A percentile compares a stretch with the other conserved stretches of the same genome.
Evolutionary conservation across 2,888 invertebrate genomes (phyloP).

Genomic region (Ischnus inquisitorius): DNA sequence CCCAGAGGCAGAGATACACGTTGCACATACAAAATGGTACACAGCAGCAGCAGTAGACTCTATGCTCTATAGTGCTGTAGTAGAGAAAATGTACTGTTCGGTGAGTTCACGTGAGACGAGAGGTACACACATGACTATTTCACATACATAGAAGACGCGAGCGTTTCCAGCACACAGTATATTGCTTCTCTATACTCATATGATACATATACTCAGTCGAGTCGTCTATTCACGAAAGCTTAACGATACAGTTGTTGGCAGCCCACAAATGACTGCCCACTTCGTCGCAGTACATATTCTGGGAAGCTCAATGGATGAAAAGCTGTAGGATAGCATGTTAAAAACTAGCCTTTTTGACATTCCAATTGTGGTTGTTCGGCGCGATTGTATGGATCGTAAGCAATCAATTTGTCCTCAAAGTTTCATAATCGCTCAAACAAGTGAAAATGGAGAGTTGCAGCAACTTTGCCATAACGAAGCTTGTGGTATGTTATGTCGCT

Average conservation of each 20-base stretch:
- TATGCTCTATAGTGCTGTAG: not conserved
- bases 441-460: not conserved
- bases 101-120: conserved; percentile 3
- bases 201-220: not conserved
- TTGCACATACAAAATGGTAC: conserved; percentile 25
- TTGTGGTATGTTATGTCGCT: not conserved
- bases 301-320: not conserved
- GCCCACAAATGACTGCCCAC: conserved; percentile 2
- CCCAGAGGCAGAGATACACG: conserved; percentile 46
- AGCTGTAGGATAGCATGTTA: not conserved
- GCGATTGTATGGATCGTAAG: not conserved
- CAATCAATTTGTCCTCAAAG: not conserved
- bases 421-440: not conserved
- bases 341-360: not conserved
- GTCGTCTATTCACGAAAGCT: conserved; percentile 20
- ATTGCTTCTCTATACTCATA: conserved; percentile 8
- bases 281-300: not conserved
- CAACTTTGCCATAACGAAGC: not conserved
- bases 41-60: conserved; percentile 11
- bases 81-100: conserved; percentile 31
- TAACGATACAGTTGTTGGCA: conserved; percentile 20
- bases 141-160: not conserved
- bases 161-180: conserved; percentile 15
- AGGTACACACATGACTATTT: conserved; percentile 8
- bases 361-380: not conserved